Conservation (phyloP, 2,888 invertebrate species). For the Aphelenchoides bicaudatus region DNA sequence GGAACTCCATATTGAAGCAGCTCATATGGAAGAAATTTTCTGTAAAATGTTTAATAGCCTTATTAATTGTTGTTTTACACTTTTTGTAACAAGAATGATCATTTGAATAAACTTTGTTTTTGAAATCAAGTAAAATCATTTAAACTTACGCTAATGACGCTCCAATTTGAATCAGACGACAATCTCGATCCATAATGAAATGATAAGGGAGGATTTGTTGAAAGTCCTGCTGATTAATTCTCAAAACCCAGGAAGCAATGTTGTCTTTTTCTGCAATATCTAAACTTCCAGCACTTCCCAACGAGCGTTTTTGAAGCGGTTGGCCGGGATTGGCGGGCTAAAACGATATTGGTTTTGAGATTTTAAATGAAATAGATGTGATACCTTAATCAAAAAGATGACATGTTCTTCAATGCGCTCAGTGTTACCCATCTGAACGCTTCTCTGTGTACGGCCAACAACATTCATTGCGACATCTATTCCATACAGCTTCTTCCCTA, state of each 20-base stretch:
- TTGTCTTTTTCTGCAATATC: neutral
- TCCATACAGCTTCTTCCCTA: constrained; percentile 84
- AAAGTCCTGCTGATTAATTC: constrained; percentile 34
- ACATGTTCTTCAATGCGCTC: constrained; percentile 46
- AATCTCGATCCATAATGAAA: constrained; percentile 55
- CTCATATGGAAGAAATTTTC: constrained; percentile 36
- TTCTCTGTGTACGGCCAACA: constrained; percentile 74
- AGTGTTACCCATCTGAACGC: constrained; percentile 73
- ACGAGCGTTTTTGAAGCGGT: constrained; percentile 9
- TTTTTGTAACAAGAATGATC: too few relatives aligned
- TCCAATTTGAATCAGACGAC: constrained; percentile 53
- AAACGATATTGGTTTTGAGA: too few relatives aligned
- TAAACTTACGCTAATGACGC: constrained; percentile 49
- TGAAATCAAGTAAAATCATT: too few relatives aligned
- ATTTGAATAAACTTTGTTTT: too few relatives aligned
- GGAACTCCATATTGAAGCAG: constrained; percentile 51
- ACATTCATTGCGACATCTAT: constrained; percentile 87
- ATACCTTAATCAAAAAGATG: constrained; percentile 43
- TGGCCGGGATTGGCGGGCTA: neutral
- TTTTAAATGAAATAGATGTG: too few relatives aligned
- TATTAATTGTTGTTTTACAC: too few relatives aligned
- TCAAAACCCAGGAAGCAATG: constrained; percentile 10
- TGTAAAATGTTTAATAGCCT: too few relatives aligned
- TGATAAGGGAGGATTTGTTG: constrained; percentile 45
- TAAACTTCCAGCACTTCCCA: neutral